Evolutionary conservation across 2,888 invertebrate species (phyloP).

Genomic region (Drosophila ezoana): DNA sequence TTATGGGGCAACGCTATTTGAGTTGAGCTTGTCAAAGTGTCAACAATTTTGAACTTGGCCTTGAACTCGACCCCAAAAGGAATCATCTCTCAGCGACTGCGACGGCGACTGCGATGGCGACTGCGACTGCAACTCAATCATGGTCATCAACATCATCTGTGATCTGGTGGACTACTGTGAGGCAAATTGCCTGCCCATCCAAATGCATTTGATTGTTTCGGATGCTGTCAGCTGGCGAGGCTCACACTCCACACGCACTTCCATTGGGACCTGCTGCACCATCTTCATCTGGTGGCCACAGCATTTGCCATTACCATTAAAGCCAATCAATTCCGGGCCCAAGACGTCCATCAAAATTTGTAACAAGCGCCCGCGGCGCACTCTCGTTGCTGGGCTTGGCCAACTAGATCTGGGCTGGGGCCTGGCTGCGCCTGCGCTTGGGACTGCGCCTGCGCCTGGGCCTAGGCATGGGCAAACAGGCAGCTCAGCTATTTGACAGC

Average conservation of each 20-base stretch:
- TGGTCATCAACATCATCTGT: constrained; percentile 12
- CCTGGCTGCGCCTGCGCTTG: constrained; percentile 2
- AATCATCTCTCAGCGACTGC: constrained; percentile 14
- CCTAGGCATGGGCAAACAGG: constrained; percentile 4
- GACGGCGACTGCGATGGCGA: neutral
- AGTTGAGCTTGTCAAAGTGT: constrained; percentile 44
- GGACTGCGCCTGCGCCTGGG: neutral
- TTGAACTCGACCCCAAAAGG: constrained; percentile 52
- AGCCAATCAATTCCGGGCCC: constrained; percentile 76
- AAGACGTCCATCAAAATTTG: constrained; percentile 78
- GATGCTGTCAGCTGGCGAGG: constrained; percentile 39
- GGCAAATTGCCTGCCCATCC: constrained; percentile 68
- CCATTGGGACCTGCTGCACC: constrained; percentile 55
- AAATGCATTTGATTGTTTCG: constrained; percentile 67
- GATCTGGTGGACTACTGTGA: constrained; percentile 48
- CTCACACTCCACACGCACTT: constrained; percentile 39
- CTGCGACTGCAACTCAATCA: constrained; percentile 1
- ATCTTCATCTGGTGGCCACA: constrained; percentile 41
- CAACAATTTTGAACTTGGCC: constrained; percentile 61
- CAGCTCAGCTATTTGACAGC: constrained; percentile 61
- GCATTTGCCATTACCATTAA: constrained; percentile 72
- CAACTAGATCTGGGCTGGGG: constrained; percentile 7
- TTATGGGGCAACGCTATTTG: constrained; percentile 19
- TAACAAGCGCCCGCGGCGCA: constrained; percentile 76
- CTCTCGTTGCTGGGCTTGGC: constrained; percentile 23